Base-by-base conservation (phyloP, 2,113 vertebrate genomes). In the Oncorhynchus gorbuscha region DNA sequence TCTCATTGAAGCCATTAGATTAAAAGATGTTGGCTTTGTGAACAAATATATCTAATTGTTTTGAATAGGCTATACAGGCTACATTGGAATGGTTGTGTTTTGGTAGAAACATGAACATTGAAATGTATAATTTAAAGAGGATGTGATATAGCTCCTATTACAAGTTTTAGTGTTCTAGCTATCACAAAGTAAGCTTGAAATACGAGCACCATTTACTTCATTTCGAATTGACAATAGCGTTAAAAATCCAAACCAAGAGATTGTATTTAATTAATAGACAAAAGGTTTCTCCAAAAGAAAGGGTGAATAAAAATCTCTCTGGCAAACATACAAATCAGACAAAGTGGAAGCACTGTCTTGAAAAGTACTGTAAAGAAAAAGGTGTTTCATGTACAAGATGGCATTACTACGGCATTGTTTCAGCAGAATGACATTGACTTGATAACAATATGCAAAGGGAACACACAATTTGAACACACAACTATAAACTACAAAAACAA, bases 271-370 rank as follows among this genome's bases (percentile, higher is more conserved):
- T 83, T 86, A 88, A 79, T 88, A 76, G 78, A 30, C 64, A 86
- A 77, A 79, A 59, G 76, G 84, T 81, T 45, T 74, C 80, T 51
- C 3, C 1, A 49, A 79, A 82, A 80, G 77, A 86, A 84, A n/a
- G 59, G 55, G 35, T 28, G 65, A 77, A 77, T 69, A 75, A 81
- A 85, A 89, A 87, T 77, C 81, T 72, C 78, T 83, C 76, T 89
- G 88, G 78, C 85, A 90, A 82, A 80, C 83, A 61, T 85, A 82
- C 83, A 84, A 84, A 86, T 89, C 83, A 80, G 83, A 80, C 83
- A 39, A 62, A 8, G 55, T 58, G 55, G 55, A 58, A 58, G 80
- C 86, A 67, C 82, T 86, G 88, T 22, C n/a, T 62, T 55, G 13
- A 55, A 55, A 55, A 14, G 14, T 5, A 55, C n/a, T 24, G n/a